Evolutionary conservation across 2,888 invertebrate species (phyloP).

Genomic region (Trachelus stipa): DNA sequence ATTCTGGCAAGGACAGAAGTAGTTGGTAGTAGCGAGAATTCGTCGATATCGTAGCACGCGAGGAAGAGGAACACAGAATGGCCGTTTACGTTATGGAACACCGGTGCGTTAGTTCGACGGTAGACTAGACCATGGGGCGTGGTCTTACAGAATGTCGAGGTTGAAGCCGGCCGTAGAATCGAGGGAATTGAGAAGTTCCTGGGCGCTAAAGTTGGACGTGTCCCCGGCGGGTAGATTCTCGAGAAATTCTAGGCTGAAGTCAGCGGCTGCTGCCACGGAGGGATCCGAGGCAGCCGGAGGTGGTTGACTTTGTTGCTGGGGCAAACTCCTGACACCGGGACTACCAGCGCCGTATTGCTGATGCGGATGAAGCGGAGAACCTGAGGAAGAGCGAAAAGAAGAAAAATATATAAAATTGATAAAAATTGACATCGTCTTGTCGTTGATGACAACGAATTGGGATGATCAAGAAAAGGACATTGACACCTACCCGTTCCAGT

Average conservation of each 20-base stretch:
- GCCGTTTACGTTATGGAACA: constrained; percentile 4
- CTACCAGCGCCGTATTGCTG: constrained; percentile 63
- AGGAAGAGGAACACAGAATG: constrained; percentile 2
- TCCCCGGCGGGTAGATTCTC: constrained; percentile 84
- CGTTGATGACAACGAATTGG: too few relatives aligned
- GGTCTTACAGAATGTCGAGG: constrained; percentile 62
- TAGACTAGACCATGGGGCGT: constrained; percentile 11
- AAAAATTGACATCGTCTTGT: not conserved
- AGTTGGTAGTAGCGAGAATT: not conserved
- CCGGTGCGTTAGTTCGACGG: not conserved
- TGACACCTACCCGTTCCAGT: constrained; percentile 62
- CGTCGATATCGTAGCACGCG: constrained; percentile 8
- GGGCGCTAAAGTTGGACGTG: constrained; percentile 81
- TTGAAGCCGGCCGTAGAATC: constrained; percentile 76
- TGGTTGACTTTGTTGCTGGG: constrained; percentile 56
- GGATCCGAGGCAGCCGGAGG: constrained; percentile 50
- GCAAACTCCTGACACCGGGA: constrained; percentile 60
- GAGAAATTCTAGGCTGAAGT: constrained; percentile 87
- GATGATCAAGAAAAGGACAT: not conserved
- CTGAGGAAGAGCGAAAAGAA: constrained; percentile 32
- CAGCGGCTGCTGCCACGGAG: constrained; percentile 64
- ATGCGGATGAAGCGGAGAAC: constrained; percentile 65
- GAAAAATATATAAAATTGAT: not conserved
- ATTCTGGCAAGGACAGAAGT: not conserved
- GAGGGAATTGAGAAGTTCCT: constrained; percentile 85